These are phyloP conservation scores for Macropus fuliginosus DNA, from an alignment of 2,797 vertebrate species.

Conservation along the genomic window DNA sequence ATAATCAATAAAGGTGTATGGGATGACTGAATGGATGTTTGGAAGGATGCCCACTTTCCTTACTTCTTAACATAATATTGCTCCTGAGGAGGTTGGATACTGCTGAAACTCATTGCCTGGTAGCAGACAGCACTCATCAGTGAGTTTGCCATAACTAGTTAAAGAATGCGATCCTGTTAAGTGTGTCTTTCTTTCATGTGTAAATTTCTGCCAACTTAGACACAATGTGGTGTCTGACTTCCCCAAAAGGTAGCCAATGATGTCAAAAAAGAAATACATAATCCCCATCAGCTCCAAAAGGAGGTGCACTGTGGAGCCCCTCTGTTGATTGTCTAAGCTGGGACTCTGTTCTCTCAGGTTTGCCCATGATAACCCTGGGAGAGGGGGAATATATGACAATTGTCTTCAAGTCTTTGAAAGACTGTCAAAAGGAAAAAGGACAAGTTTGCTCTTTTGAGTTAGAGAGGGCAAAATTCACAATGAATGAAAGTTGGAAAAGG, in stretches of 20 bases:
- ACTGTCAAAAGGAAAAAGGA: background rate
- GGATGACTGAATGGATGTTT: background rate
- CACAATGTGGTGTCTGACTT: background rate
- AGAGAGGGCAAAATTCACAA: background rate
- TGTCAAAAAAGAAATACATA: background rate
- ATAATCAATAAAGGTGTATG: background rate
- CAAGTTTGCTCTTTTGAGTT: background rate
- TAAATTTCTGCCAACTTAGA: background rate
- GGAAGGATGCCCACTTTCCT: background rate
- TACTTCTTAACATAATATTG: background rate
- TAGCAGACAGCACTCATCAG: background rate
- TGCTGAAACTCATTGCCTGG: background rate
- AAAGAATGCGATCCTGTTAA: background rate
- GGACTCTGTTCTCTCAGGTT: background rate
- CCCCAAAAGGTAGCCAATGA: background rate
- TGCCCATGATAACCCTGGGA: background rate
- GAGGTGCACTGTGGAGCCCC: accelerated
- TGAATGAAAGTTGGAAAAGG: too few relatives aligned
- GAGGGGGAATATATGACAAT: background rate
- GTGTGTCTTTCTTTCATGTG: background rate
- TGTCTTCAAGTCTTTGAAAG: background rate
- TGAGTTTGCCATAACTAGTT: background rate
- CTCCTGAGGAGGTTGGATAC: background rate
- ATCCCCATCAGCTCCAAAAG: background rate
- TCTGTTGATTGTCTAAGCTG: background rate